Evolutionary conservation across 2,888 invertebrate species (phyloP), one percentile per base, ranked within the genome.

Genomic region (Reticulitermes lucifugus): DNA sequence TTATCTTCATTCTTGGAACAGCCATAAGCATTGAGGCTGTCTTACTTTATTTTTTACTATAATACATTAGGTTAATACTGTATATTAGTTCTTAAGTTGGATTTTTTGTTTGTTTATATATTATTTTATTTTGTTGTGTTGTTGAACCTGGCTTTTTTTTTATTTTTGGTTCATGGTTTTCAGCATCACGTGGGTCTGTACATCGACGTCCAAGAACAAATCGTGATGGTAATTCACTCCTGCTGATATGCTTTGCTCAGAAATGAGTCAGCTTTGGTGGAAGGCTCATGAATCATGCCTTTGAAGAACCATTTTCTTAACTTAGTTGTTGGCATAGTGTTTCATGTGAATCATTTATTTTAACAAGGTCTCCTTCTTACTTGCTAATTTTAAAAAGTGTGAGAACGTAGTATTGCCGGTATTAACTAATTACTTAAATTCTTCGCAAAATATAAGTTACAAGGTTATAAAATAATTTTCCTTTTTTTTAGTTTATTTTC

Each of bases 121-220:
- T 65, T 65, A 7, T 73, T 79, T 51, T 41, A 25, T 12, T 79
- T 51, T 79, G 25, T 79, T n/a, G 9, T 79, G 81, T 41, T 81
- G 59, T 60, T 46, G n/a, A n/a, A 65, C 25, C n/a, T 65, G 29
- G 29, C 65, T 81, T 55, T n/a, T 65, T 41, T 65, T 41, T 81
- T 81, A 59, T 81, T 59, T 81, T 81, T 81, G 81, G 59, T 81
- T 81, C 35, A 81, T n/a, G 6, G 22, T 22, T 55, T 9, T 59
- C 59, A 77, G 77, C 77, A 46, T n/a, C n/a, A 2, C 5, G 3
- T 14, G 25, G 41, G 41, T 82, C 71, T 70, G 71, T 41, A 25
- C 82, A 25, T 46, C 82, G 82, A 29, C 70, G 22, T 21, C 41
- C 82, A 82, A 82, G 35, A 65, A 46, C 71, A 65, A 82, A 82